Evolutionary conservation across 2,113 vertebrate species (phyloP).

Genomic region (Delphinus delphis): DNA sequence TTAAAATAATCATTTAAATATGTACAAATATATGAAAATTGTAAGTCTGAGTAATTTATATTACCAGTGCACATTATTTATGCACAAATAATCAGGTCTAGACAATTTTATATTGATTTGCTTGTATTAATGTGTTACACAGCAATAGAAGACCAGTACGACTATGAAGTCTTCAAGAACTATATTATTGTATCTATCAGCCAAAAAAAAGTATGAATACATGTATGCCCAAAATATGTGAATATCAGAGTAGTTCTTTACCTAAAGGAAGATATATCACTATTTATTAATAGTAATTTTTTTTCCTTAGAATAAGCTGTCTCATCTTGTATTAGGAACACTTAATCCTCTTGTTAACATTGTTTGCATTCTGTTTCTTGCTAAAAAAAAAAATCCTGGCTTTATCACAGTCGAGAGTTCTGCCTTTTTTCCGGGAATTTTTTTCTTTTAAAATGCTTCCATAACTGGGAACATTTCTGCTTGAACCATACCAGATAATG

Average conservation of each 20-base stretch:
- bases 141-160: background rate
- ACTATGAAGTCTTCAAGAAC: background rate
- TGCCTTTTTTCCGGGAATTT: background rate
- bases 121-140: background rate
- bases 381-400: background rate
- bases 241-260: background rate
- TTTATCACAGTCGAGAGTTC: background rate
- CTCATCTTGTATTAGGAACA: background rate
- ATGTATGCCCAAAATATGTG: background rate
- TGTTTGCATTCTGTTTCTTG: background rate
- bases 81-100: background rate
- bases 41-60: background rate
- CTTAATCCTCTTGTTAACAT: background rate
- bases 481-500: background rate
- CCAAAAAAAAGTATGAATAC: background rate
- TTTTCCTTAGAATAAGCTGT: background rate
- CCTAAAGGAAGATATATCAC: background rate
- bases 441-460: background rate
- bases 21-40: background rate
- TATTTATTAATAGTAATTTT: background rate
- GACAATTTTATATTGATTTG: background rate
- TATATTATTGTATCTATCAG: background rate
- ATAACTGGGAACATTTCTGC: background rate
- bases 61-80: background rate
- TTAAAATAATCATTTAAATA: background rate